These are phyloP conservation scores for Mesoclemmys tuberculata DNA, from an alignment of 2,113 vertebrate species.

Conservation along the genomic window DNA sequence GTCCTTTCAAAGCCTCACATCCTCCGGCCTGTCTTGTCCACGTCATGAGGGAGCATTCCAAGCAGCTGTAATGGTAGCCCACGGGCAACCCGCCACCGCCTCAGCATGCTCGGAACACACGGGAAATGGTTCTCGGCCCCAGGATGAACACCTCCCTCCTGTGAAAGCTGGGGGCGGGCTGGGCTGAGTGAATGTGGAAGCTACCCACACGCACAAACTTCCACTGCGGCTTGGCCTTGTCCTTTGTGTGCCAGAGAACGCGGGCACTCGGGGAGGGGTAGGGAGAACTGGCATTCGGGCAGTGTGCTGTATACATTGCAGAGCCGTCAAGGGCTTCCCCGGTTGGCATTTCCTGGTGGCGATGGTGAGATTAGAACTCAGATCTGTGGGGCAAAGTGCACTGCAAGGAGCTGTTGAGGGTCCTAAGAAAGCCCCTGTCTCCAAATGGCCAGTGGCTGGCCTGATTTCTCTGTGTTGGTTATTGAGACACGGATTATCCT, in stretches of 20 bases:
- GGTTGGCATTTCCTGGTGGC: not conserved
- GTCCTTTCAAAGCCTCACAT: not conserved
- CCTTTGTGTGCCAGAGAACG: not conserved
- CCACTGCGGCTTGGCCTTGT: not conserved
- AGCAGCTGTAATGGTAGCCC: not conserved
- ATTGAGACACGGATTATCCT: not conserved
- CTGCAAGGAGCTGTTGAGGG: not conserved
- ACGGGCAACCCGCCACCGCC: not conserved
- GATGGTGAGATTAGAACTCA: not conserved
- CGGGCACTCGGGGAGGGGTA: not conserved
- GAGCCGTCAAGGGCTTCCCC: not conserved
- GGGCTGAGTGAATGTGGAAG: not conserved
- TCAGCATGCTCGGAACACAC: not conserved
- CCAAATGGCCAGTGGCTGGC: not conserved
- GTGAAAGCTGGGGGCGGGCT: conserved; percentile 10
- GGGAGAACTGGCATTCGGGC: too few relatives aligned
- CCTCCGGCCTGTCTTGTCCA: not conserved
- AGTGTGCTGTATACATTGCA: not conserved
- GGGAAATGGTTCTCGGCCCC: conserved; percentile 14
- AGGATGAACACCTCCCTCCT: not conserved
- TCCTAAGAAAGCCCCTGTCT: not conserved
- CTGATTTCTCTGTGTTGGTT: not conserved
- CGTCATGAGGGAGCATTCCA: not conserved
- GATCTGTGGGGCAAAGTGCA: not conserved
- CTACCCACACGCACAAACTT: conserved; percentile 5